These are phyloP conservation scores for Luffia ferchaultella DNA, from an alignment of 2,888 invertebrate genomes.

Conservation along the genomic window DNA sequence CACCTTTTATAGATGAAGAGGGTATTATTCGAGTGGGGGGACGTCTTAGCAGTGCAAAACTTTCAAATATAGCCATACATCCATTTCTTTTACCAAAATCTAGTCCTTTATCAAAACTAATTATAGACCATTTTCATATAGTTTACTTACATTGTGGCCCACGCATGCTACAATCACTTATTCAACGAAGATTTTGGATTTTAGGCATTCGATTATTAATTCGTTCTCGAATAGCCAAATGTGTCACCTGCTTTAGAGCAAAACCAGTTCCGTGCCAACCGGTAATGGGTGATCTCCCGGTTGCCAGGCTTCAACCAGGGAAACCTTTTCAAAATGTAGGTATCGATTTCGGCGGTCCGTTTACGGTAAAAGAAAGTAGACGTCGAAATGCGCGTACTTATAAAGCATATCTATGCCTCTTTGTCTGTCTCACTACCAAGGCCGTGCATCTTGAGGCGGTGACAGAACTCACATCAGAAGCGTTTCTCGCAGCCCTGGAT, in stretches of 20 bases:
- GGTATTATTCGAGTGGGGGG: background rate
- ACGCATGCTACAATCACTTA: constrained; percentile 3
- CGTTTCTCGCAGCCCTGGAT: constrained; percentile 13
- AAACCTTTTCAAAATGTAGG: constrained; percentile 10
- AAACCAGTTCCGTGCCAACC: constrained; percentile 5
- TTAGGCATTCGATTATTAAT: constrained; percentile 3
- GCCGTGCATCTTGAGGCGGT: constrained; percentile 20
- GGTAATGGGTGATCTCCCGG: constrained; percentile 13
- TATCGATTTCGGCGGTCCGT: constrained; percentile 16
- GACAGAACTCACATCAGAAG: constrained; percentile 15
- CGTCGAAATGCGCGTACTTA: constrained; percentile 5
- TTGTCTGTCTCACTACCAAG: constrained; percentile 16
- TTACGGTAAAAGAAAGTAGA: constrained; percentile 8
- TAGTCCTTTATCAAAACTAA: background rate
- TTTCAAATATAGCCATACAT: background rate
- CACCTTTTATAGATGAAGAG: background rate
- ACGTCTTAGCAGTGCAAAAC: background rate
- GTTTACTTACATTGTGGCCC: constrained; percentile 6
- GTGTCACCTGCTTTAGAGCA: constrained; percentile 5
- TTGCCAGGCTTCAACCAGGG: constrained; percentile 5
- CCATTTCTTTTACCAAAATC: background rate
- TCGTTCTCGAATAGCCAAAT: constrained; percentile 4
- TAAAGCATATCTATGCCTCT: constrained; percentile 10
- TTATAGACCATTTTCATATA: constrained; percentile 5
- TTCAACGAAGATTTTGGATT: constrained; percentile 5